These are phyloP conservation scores for Triops longicaudatus DNA, from an alignment of 1,140 invertebrate genomes.

Conservation along the genomic window DNA sequence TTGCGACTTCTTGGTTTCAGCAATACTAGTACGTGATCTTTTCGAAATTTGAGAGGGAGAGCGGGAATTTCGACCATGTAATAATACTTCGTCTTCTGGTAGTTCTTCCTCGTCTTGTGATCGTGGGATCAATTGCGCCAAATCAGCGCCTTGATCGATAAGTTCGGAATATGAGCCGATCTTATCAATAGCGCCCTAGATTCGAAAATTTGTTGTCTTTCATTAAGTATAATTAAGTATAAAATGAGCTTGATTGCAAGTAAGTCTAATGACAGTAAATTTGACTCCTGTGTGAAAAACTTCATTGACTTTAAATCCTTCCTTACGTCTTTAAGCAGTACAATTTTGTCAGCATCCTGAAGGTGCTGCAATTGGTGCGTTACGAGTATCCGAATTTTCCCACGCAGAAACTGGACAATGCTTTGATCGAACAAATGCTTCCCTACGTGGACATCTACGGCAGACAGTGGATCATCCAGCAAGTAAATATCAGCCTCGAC, in stretches of 20 bases:
- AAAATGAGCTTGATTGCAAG: no score
- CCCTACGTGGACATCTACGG: constrained; percentile 62
- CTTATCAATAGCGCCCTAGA: constrained; percentile 9
- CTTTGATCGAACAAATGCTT: constrained; percentile 61
- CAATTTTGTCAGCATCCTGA: constrained; percentile 61
- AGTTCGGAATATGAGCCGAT: constrained; percentile 40
- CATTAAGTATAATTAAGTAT: neutral
- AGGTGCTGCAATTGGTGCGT: constrained; percentile 80
- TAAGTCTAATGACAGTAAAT: no score
- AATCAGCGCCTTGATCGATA: constrained; percentile 39
- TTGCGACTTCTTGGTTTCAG: neutral
- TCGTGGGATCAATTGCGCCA: constrained; percentile 37
- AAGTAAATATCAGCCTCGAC: constrained; percentile 70
- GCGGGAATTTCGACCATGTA: neutral
- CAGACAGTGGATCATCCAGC: constrained; percentile 75
- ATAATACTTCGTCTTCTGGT: neutral
- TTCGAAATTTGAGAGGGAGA: neutral
- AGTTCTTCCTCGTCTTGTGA: constrained; percentile 35
- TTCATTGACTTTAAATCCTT: no score
- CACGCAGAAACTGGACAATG: constrained; percentile 54
- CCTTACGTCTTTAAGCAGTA: constrained; percentile 63
- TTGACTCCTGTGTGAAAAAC: no score
- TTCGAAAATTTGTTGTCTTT: neutral
- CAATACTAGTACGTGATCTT: neutral
- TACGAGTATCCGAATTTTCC: constrained; percentile 68